These are phyloP conservation scores for Rhinichthys klamathensis DNA, from an alignment of 2,113 vertebrate genomes.

Conservation along the genomic window DNA sequence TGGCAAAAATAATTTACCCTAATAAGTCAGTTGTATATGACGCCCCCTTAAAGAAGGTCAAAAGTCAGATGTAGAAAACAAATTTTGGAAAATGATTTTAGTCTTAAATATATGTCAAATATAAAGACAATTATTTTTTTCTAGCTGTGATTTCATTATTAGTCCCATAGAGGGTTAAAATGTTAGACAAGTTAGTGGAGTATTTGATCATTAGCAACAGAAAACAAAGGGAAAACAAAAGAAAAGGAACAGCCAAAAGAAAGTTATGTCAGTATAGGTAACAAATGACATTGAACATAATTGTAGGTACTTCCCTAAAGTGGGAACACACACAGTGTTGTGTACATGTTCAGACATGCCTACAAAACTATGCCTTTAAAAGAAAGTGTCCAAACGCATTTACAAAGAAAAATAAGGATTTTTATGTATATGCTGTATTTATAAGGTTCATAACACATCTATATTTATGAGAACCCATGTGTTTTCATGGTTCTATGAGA, in stretches of 20 bases:
- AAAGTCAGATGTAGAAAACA: no score
- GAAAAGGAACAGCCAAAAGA: background rate
- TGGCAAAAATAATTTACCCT: no score
- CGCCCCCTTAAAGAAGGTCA: no score
- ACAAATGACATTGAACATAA: constrained; percentile 1
- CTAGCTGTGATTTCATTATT: no score
- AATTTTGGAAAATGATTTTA: no score
- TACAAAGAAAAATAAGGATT: background rate
- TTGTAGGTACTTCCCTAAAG: constrained; percentile 1
- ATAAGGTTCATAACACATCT: background rate
- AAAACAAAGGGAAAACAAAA: constrained; percentile 29
- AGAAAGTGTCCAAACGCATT: background rate
- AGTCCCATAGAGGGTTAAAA: no score
- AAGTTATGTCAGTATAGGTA: background rate
- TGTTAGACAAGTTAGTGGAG: background rate
- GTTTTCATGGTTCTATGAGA: background rate
- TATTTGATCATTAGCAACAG: constrained; percentile 8
- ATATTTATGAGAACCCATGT: background rate
- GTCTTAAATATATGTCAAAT: no score
- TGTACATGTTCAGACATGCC: constrained; percentile 5
- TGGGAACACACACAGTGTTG: constrained; percentile 20
- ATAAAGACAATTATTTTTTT: no score
- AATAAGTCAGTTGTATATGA: no score
- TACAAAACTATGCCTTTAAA: background rate
- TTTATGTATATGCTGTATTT: background rate